Conservation (phyloP, 2,888 invertebrate genomes). For the Gonocerus acuteangulatus region DNA sequence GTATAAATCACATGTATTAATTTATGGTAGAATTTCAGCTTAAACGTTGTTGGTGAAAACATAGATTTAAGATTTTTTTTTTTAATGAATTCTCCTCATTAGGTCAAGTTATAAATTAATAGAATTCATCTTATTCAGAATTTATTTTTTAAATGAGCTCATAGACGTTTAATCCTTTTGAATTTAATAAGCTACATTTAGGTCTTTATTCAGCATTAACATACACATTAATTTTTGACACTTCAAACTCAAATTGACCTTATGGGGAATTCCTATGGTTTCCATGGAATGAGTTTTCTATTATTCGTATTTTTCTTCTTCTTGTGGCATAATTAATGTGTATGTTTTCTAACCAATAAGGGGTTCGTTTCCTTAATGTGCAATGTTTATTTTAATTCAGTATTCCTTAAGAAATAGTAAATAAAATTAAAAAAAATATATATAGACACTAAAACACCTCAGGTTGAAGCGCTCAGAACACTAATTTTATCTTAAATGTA, state of each 20-base stretch:
- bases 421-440: constrained; percentile 3
- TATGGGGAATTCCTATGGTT: constrained; percentile 13
- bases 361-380: background rate
- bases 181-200: background rate
- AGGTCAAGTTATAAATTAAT: background rate
- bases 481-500: constrained; percentile 2
- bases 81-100: background rate
- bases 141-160: too few relatives aligned
- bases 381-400: background rate
- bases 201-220: background rate
- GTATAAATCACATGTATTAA: constrained; percentile 12
- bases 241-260: background rate
- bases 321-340: background rate
- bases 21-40: background rate
- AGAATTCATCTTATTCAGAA: too few relatives aligned
- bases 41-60: background rate
- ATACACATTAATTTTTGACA: too few relatives aligned
- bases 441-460: constrained; percentile 2
- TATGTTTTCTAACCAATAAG: background rate
- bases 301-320: background rate
- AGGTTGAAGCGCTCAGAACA: constrained; percentile 12
- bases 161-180: too few relatives aligned
- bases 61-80: background rate
- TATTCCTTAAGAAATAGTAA: background rate
- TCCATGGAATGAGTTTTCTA: background rate